Conservation (phyloP, 2,113 vertebrate species). For the Peucedramus taeniatus region DNA sequence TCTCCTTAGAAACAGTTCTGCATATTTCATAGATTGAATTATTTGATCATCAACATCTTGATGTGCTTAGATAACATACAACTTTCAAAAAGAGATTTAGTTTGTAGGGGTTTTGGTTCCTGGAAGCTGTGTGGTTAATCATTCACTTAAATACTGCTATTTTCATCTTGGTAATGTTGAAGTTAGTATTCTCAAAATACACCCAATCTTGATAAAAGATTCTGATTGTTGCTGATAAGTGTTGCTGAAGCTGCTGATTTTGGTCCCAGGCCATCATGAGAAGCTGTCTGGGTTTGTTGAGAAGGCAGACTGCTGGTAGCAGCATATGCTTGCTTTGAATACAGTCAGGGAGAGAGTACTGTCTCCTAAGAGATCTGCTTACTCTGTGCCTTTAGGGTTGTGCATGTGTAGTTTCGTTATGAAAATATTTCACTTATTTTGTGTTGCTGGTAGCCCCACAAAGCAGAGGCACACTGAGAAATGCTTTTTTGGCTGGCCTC, state of each 20-base stretch:
- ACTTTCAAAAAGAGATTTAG: constrained; percentile 5
- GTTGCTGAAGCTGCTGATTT: constrained; percentile 28
- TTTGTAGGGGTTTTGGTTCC: background rate
- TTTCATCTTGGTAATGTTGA: constrained; percentile 25
- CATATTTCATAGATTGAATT: background rate
- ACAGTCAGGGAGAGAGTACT: background rate
- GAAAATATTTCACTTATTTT: background rate
- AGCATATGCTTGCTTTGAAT: background rate
- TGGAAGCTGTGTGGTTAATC: background rate
- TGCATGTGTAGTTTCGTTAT: background rate
- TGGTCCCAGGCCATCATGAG: background rate
- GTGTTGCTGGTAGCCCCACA: background rate
- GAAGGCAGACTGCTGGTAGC: background rate
- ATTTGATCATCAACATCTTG: background rate
- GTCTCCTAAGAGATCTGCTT: background rate
- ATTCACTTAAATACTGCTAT: constrained; percentile 10
- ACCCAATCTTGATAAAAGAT: constrained; percentile 9
- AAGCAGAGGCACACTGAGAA: background rate
- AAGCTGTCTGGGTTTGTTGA: background rate
- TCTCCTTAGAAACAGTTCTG: background rate
- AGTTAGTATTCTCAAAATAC: constrained; percentile 19
- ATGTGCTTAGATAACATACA: background rate
- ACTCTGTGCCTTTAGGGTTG: background rate
- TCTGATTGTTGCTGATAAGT: background rate
- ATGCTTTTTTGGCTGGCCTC: background rate